Conservation (phyloP, 2,797 vertebrate genomes). For the Centropyge bicolor region DNA sequence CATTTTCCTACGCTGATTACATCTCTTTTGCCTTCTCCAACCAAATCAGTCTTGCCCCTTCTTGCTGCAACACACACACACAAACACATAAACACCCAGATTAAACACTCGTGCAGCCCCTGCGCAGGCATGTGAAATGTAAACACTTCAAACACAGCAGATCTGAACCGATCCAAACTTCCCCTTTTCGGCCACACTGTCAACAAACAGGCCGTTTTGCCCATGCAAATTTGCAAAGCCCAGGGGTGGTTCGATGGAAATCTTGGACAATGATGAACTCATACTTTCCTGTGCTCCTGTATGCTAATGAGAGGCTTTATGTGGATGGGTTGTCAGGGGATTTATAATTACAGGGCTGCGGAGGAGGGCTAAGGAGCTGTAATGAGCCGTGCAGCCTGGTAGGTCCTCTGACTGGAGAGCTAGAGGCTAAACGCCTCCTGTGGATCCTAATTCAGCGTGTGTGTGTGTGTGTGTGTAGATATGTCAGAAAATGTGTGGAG, state of each 20-base stretch:
- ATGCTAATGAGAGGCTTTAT: conserved; percentile 73
- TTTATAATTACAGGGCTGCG: conserved; percentile 72
- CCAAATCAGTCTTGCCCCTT: conserved; percentile 55
- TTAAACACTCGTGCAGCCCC: conserved; percentile 49
- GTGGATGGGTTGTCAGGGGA: conserved; percentile 65
- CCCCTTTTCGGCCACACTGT: conserved; percentile 48
- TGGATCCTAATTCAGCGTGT: conserved; percentile 32
- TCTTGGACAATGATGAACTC: conserved; percentile 65
- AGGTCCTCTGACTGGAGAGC: conserved; percentile 59
- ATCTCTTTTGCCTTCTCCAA: conserved; percentile 58
- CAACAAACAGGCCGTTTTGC: conserved; percentile 62
- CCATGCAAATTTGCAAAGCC: conserved; percentile 62
- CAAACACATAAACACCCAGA: conserved; percentile 50
- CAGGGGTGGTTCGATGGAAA: conserved; percentile 54
- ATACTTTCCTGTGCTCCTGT: conserved; percentile 68
- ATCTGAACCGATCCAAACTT: conserved; percentile 51
- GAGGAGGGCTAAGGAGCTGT: conserved; percentile 65
- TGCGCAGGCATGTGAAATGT: conserved; percentile 49
- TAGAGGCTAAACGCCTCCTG: conserved; percentile 43
- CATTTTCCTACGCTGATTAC: conserved; percentile 74
- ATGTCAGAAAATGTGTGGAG: conserved; percentile 1
- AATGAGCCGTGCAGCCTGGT: conserved; percentile 72
- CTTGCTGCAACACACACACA: conserved; percentile 37
- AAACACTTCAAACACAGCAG: conserved; percentile 50
- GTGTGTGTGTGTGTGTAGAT: conserved; percentile 1